Evolutionary conservation across 2,888 invertebrate species (phyloP), one percentile per base, ranked within the genome.

Genomic region (Diploptera punctata): DNA sequence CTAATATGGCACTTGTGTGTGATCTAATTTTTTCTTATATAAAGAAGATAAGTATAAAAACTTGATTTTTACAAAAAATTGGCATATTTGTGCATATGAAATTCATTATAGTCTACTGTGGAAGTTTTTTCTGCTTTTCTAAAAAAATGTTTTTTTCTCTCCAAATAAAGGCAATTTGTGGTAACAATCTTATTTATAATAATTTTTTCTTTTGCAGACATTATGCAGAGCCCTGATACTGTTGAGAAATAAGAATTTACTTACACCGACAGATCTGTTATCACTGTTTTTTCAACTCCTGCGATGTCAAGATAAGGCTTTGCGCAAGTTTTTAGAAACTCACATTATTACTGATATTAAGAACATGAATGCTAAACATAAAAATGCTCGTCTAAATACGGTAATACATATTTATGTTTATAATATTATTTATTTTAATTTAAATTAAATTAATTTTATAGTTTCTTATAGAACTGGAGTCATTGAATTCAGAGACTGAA

Each of bases 331-430:
- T 81, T 85, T 99, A 13, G 92, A 97, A 82, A 92, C 90, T 26
- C 97, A 98, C 80, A 97, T 99, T 70, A 91, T 98, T 24, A 92
- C 91, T 1, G 98, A 99, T 81, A 95, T 99, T 33, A 98, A 98
- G 82, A 97, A 95, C 81, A 88, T 97, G 80, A 98, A 98, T 82
- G 86, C 92, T 67, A 97, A 97, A 81, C 94, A 97, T 80, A 97
- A 96, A 81, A 96, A 98, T 83, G 90, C 91, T 79, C 96, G 95
- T 82, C 85, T 98, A 47, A 98, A 98, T 83, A 91, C 92, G 54
- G 86, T 87, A 81, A 81, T 79, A 78, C 68, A 38, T 3, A 13
- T 24, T 49, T 7, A 57, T 43, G 44, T 54, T 68, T 19, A 26
- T 26, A 13, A 10, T 19, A 19, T 38, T 61, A 13, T 29, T 21